Base-by-base conservation (phyloP, 2,888 invertebrate genomes). In the Andrena flavipes region DNA sequence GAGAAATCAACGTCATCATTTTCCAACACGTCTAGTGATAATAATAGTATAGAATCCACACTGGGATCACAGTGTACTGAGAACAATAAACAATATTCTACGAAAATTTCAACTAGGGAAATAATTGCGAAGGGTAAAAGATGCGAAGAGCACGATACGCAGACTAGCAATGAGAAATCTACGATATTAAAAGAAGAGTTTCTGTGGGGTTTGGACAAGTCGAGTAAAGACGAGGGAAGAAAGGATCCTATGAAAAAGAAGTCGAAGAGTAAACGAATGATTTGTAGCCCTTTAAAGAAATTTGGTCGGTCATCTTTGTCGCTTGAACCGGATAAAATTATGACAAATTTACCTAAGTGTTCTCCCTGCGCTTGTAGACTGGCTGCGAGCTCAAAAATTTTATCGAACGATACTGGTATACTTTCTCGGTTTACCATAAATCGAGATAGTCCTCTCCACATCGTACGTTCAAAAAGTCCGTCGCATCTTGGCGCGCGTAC, bases 311-410 rank as follows among this genome's bases (percentile, higher is more conserved):
- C 93, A 1, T 92, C 93, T 2, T 80, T 93, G 54, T 90, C 92
- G 2, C 91, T 92, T 49, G 93, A 92, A 16, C 84, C 92, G 0
- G 93, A 91, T 75, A 92, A 91, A 70, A 91, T 92, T 51, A 90
- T 89, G 26, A 87, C 93, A 33, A 93, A 92, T 71, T 63, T 93
- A 70, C 92, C 93, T n/a, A 93, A 93, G 82, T 93, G 93, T 77
- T 94, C 94, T 30, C 93, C 94, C 0, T 93, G 93, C 74, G 93
- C 94, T 4, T 93, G 93, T 72, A 88, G 94, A 33, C 84, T 94
- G 13, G 93, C 93, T 4, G 93, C 94, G 0, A 92, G 93, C 72
- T 93, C 94, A 8, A 93, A 93, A 75, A 93, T 93, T 64, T 85
- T 94, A 2, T 90, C 93, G 2, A 91, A 85, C 49, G 92, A 92